Conservation (phyloP, 2,888 invertebrate genomes). For the Folsomia manolachei region DNA sequence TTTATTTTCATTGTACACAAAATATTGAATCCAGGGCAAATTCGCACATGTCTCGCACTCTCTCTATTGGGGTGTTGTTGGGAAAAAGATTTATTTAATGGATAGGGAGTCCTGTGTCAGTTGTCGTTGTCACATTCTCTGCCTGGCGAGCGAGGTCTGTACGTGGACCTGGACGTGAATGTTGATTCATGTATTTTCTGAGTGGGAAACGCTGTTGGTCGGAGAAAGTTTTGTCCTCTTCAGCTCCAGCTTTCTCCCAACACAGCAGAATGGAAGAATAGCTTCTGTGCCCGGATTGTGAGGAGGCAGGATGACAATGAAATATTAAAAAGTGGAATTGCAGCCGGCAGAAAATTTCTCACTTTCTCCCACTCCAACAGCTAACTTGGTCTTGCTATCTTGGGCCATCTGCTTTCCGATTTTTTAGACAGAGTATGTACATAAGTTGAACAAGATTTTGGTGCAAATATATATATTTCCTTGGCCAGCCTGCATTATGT, state of each 20-base stretch:
- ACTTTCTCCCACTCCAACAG: background rate
- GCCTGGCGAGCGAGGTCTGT: background rate
- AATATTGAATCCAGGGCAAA: too few species aligned
- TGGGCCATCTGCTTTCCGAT: background rate
- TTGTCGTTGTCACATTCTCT: background rate
- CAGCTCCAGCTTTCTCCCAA: background rate
- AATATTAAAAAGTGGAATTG: conserved; percentile 16
- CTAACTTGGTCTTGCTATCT: background rate
- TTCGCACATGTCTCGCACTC: too few species aligned
- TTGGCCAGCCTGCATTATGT: background rate
- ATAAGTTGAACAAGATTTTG: background rate
- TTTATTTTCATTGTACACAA: too few species aligned
- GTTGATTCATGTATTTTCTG: conserved; percentile 14
- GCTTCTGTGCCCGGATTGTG: background rate
- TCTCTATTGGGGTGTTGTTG: too few species aligned
- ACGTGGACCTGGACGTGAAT: background rate
- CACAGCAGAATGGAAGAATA: background rate
- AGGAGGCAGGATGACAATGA: background rate
- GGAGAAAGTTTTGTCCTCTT: background rate
- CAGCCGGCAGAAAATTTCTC: background rate
- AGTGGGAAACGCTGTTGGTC: conserved; percentile 6
- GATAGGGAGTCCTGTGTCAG: background rate
- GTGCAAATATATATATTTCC: background rate
- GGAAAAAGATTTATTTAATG: background rate
- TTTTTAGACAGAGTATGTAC: background rate